phyloP scores from a whole-genome alignment of 2,113 vertebrate genomes.

The Ceyx melanurus region DNA sequence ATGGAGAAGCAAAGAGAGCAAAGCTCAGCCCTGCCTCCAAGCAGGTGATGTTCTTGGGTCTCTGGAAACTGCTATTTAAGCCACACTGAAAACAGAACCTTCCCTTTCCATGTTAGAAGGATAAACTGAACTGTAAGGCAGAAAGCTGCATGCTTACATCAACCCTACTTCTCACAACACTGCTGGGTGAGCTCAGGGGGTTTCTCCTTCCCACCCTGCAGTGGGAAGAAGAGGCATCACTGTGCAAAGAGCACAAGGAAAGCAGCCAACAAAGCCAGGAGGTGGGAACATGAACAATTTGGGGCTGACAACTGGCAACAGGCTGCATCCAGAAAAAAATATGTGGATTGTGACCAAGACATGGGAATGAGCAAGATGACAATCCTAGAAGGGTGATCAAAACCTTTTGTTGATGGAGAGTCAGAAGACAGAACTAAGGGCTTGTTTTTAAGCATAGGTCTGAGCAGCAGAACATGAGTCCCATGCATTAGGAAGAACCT shows the following conservation, averaged over 20 bases:
- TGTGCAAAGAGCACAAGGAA: background rate
- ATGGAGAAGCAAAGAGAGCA: background rate
- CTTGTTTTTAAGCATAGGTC: background rate
- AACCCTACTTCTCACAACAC: background rate
- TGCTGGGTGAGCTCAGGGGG: background rate
- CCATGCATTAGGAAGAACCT: background rate
- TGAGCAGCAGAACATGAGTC: background rate
- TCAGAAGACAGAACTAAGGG: background rate
- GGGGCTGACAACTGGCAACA: background rate
- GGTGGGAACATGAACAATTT: background rate
- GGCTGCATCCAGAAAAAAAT: background rate
- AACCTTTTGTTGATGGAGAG: background rate
- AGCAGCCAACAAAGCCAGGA: background rate
- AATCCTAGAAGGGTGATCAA: fast-evolving
- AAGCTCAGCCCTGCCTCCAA: background rate
- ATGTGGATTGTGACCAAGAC: background rate
- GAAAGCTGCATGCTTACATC: background rate
- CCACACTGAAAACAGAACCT: background rate
- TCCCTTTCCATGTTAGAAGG: background rate
- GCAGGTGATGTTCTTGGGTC: background rate
- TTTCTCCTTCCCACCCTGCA: background rate
- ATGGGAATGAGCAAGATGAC: background rate
- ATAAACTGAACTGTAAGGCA: background rate
- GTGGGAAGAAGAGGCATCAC: fast-evolving
- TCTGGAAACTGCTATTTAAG: background rate